phyloP scores from a whole-genome alignment of 2,113 vertebrate genomes.

The Eleginops maclovinus region DNA sequence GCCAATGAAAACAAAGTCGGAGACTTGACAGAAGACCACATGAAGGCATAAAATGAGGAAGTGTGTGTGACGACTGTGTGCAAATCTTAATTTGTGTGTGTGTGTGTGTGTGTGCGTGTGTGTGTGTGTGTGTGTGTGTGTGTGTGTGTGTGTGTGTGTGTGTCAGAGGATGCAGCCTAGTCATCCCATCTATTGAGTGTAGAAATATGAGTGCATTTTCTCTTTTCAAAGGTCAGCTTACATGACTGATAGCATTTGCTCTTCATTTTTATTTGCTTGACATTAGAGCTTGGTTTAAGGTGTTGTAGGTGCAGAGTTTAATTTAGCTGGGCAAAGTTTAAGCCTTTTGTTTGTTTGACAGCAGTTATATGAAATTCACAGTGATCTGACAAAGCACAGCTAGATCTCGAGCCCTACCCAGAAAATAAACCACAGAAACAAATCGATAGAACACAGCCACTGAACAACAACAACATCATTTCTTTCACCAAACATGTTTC shows the following conservation, averaged over 20 bases:
- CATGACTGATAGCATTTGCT: conserved; percentile 52
- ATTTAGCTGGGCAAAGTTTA: conserved; percentile 15
- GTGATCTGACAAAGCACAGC: conserved; percentile 10
- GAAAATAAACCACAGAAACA: conserved; percentile 39
- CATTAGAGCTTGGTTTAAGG: conserved; percentile 19
- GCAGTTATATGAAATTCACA: conserved; percentile 7
- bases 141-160: background rate
- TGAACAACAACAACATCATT: conserved; percentile 29
- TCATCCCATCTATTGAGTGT: no score
- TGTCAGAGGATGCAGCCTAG: no score
- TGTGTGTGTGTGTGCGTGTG: conserved; percentile 17
- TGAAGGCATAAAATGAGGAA: conserved; percentile 39
- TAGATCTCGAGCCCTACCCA: conserved; percentile 11
- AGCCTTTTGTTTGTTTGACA: conserved; percentile 1
- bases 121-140: conserved; percentile 30
- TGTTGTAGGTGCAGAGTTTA: conserved; percentile 3
- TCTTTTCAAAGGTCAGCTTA: conserved; percentile 73
- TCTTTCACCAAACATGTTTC: conserved; percentile 1
- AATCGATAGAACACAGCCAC: conserved; percentile 39
- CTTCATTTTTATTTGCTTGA: conserved; percentile 44
- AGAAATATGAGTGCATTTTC: conserved; percentile 30
- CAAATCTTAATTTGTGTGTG: conserved; percentile 22
- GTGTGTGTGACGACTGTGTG: conserved; percentile 35
- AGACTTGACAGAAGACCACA: conserved; percentile 84
- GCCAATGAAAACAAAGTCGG: conserved; percentile 82